Evolutionary conservation across 2,888 invertebrate species (phyloP), one percentile per base, ranked within the genome.

Genomic region (Helleia helle): DNA sequence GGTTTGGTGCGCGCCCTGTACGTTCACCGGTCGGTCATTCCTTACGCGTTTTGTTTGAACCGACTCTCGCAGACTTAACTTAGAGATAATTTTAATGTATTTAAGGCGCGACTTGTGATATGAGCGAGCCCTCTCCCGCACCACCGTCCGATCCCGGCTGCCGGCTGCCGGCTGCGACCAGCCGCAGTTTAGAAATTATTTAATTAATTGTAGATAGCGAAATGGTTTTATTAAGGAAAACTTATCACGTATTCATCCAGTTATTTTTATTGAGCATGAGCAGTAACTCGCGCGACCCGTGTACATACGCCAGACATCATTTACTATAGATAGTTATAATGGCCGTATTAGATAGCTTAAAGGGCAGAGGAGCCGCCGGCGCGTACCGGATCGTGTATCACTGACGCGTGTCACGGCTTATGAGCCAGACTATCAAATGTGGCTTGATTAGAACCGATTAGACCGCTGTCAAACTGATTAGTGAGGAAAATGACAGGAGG

Each of bases 171-270:
- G 34, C 12, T 2, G 22, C 18, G 3, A 3, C 8, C n/a, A 17
- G 31, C 28, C 28, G 18, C n/a, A 11, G 30, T 37, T 37, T 40
- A 37, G 25, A 37, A 29, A 27, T 26, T 11, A 39, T 24, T 38
- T 39, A 38, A 34, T 18, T 34, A 12, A 34, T 34, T 34, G 34
- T 34, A 34, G 34, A 34, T 34, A 34, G 34, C 34, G 18, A 18
- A 34, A 22, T 22, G 22, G 8, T 18, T 12, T 7, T 34, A 34
- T 34, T 34, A 18, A 18, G n/a, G 11, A 22, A 34, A 34, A 17
- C 12, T 11, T 18, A 2, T 18, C 22, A 22, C 22, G 8, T 22
- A 22, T 2, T 22, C 2, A 22, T 5, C 22, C 22, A 22, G 22
- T 22, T 18, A 3, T n/a, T n/a, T 18, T 22, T 22, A 22, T 5